Conservation (phyloP, 2,113 vertebrate species). For the Amia ocellicauda region DNA sequence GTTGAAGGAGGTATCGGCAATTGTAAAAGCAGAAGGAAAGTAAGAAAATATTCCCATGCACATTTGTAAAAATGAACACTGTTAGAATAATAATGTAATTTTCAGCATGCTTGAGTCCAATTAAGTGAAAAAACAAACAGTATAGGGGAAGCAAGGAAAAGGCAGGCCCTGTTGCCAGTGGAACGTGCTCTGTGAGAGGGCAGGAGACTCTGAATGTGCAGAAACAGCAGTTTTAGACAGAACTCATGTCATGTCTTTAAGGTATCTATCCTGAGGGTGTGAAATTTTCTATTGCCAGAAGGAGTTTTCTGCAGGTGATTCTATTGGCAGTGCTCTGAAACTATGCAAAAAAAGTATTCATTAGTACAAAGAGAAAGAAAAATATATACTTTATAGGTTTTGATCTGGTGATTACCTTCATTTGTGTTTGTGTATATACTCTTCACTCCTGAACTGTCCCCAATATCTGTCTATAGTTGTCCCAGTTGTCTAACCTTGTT, state of each 20-base stretch:
- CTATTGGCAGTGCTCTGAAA: not conserved
- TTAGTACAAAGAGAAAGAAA: too few relatives aligned
- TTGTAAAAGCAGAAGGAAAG: not conserved
- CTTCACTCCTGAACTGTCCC: too few relatives aligned
- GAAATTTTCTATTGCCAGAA: not conserved
- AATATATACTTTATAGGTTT: not conserved
- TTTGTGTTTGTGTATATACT: too few relatives aligned
- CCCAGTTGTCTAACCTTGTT: too few relatives aligned
- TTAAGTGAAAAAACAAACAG: not conserved
- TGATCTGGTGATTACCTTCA: not conserved
- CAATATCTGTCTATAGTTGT: too few relatives aligned
- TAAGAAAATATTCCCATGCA: not conserved
- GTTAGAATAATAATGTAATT: not conserved
- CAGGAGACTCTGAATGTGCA: not conserved
- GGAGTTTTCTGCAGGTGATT: not conserved
- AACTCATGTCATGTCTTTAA: not conserved
- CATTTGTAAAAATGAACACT: not conserved
- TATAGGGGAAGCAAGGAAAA: not conserved
- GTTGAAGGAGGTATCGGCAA: too few relatives aligned
- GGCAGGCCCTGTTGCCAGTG: not conserved
- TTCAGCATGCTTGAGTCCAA: not conserved
- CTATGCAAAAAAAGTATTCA: not conserved
- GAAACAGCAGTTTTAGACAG: not conserved
- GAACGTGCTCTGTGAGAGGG: not conserved
- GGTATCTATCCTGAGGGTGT: slow-evolving; percentile 9